Conservation (phyloP, 2,113 vertebrate genomes). For the Cygnus atratus region DNA sequence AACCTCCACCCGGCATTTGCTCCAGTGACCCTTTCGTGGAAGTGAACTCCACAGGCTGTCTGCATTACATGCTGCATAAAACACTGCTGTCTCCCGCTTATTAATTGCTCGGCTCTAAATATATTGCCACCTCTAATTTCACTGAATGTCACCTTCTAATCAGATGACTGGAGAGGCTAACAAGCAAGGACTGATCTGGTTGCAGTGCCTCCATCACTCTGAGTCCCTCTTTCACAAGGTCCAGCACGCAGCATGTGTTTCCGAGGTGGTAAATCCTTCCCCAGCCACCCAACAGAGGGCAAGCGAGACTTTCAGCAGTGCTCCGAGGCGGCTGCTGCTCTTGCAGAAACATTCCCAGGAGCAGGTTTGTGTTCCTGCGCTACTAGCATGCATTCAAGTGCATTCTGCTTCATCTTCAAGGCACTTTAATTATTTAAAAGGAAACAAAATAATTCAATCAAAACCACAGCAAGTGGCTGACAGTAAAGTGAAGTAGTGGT, state of each 20-base stretch:
- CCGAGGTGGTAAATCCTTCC: neutral
- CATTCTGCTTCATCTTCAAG: neutral
- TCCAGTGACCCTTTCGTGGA: neutral
- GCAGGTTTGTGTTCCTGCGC: neutral
- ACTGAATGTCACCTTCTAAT: constrained; percentile 53
- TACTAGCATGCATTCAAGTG: neutral
- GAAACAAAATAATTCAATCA: neutral
- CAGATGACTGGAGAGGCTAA: constrained; percentile 15
- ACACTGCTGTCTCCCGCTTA: neutral
- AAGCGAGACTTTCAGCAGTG: neutral
- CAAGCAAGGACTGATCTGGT: neutral
- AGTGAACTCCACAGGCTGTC: constrained; percentile 20
- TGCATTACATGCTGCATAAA: constrained; percentile 24
- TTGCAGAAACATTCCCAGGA: neutral
- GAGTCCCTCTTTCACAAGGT: neutral
- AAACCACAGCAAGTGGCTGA: fast-evolving
- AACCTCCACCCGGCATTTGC: neutral
- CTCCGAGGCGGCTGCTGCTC: neutral
- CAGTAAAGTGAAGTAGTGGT: neutral
- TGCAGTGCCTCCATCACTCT: neutral
- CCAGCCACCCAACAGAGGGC: constrained; percentile 65
- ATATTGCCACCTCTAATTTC: constrained; percentile 28
- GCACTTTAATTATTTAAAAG: neutral
- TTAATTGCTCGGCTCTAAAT: constrained; percentile 32
- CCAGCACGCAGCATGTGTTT: neutral